Evolutionary conservation across 2,888 invertebrate species (phyloP).

Genomic region (Oxystoma pomonae): DNA sequence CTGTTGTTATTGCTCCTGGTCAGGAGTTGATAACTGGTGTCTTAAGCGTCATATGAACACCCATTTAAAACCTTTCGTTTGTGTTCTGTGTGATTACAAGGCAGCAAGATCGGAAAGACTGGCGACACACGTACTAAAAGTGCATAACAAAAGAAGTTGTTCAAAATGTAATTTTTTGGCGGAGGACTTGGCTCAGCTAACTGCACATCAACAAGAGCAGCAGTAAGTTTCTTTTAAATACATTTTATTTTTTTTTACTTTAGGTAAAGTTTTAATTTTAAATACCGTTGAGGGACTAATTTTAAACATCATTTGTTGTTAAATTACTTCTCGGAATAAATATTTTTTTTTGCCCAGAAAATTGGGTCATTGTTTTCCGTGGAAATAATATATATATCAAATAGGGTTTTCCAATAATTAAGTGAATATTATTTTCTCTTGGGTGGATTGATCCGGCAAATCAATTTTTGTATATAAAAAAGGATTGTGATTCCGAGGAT

Average conservation of each 20-base stretch:
- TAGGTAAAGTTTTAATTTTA: too few species aligned
- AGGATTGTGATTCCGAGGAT: too few species aligned
- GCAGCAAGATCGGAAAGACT: slow-evolving; percentile 87
- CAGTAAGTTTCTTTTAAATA: slow-evolving; percentile 72
- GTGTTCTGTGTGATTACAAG: slow-evolving; percentile 88
- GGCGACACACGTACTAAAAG: slow-evolving; percentile 85
- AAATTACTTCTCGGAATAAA: too few species aligned
- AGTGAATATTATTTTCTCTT: too few species aligned
- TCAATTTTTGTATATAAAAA: too few species aligned
- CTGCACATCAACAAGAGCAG: slow-evolving; percentile 71
- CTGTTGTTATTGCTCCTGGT: slow-evolving; percentile 90
- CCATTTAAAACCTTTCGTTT: slow-evolving; percentile 87
- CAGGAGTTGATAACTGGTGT: slow-evolving; percentile 92
- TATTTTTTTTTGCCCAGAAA: too few species aligned
- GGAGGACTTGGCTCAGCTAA: slow-evolving; percentile 76
- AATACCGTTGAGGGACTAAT: too few species aligned
- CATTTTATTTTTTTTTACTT: slow-evolving; percentile 2
- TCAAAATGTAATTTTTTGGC: slow-evolving; percentile 84
- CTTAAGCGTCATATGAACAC: slow-evolving; percentile 89
- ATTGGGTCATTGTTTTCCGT: too few species aligned
- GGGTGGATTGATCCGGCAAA: too few species aligned
- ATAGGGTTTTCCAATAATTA: too few species aligned
- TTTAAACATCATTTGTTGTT: too few species aligned
- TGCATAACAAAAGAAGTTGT: slow-evolving; percentile 88
- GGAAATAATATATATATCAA: too few species aligned